Base-by-base conservation (phyloP, 2,888 invertebrate species). In the Formica aserva region DNA sequence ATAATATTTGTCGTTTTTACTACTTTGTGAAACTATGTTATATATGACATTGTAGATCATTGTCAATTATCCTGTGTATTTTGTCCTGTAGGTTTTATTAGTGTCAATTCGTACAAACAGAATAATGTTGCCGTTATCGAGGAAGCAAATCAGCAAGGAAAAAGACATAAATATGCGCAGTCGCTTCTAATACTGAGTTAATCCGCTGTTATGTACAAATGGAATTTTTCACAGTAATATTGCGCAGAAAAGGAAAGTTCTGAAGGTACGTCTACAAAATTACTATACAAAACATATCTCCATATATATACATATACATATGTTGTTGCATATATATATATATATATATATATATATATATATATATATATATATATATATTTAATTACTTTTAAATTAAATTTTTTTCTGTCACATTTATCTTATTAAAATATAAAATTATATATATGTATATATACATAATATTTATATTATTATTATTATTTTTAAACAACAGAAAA, bases 81-180 rank as follows among this genome's bases (percentile, higher is more conserved):
- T 91, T 94, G 9, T 94, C 90, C 88, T 95, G 95, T n/a, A 95
- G 93, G 0, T 93, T 90, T 52, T 91, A 35, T 35, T 26, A 91
- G 88, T 95, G 92, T 15, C 88, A 1, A 26, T 90, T 95, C 95
- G 82, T 95, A 95, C 3, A 95, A 86, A 1, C 95, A 95, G 82
- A 94, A 95, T 13, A 94, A 95, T 13, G 95, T 95, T 32, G 94
- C 94, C 2, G 95, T 95, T 0, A 95, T 94, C 1, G 96, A 95
- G 0, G 95, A 95, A 0, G 95, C 85, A 95, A 96, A 15, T 95
- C 96, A 55, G 95, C 96, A 67, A 95, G 82, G 85, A 95, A 95
- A 87, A 95, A 95, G 6, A 95, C 93, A 77, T 93, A 95, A 3
- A 95, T 95, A 87, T 35, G 32, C 6, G 52, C 69, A 35, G 52